Conservation (phyloP, 2,113 vertebrate species). For the Chloebia gouldiae region DNA sequence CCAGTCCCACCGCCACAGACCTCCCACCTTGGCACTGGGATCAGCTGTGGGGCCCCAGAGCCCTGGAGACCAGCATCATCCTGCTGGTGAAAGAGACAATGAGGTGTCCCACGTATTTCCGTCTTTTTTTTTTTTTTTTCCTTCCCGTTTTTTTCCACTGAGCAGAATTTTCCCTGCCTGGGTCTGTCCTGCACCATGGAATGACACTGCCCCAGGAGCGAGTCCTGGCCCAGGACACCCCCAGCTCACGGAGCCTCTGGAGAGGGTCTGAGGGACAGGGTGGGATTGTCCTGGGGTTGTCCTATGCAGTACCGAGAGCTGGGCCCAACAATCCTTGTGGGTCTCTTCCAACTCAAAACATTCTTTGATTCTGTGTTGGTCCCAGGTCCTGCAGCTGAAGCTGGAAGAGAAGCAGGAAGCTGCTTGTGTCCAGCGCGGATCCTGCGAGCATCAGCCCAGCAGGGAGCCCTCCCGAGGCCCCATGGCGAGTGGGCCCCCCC, state of each 20-base stretch:
- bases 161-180: background rate
- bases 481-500: background rate
- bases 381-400: background rate
- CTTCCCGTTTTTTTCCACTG: background rate
- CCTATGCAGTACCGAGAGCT: background rate
- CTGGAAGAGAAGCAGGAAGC: slow-evolving; percentile 53
- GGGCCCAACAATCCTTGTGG: background rate
- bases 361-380: background rate
- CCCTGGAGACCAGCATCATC: background rate
- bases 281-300: background rate
- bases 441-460: background rate
- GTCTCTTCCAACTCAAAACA: background rate
- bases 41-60: background rate
- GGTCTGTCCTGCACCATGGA: accelerated
- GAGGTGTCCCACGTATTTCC: background rate
- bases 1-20: accelerated
- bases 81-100: too few relatives aligned
- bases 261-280: background rate
- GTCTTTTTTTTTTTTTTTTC: accelerated
- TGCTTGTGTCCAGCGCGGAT: background rate
- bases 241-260: background rate
- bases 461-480: accelerated
- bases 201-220: background rate
- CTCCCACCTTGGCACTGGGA: accelerated
- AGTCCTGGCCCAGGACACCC: background rate